Evolutionary conservation across 2,888 invertebrate species (phyloP).

Genomic region (Pherbina coryleti): DNA sequence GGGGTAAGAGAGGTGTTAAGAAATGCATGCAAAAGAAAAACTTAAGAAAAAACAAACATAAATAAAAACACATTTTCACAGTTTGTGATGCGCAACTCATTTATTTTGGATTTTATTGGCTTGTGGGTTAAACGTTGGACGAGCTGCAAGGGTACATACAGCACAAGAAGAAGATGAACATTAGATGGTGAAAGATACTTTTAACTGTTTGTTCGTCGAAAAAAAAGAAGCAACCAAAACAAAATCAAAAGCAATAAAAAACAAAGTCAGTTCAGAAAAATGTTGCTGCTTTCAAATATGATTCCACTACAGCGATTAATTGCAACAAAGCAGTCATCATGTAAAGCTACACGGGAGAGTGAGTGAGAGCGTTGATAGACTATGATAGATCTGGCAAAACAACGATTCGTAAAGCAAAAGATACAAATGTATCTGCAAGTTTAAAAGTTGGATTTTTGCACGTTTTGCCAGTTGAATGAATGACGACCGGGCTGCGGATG

Average conservation of each 20-base stretch:
- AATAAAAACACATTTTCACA: not conserved
- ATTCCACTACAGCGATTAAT: not conserved
- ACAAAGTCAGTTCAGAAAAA: not conserved
- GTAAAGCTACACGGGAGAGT: not conserved
- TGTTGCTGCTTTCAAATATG: not conserved
- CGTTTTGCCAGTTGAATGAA: not conserved
- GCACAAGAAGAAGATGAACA: no score
- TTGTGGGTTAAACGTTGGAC: slow-evolving; percentile 5
- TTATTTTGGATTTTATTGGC: slow-evolving; percentile 7
- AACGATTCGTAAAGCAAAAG: not conserved
- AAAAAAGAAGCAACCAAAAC: not conserved
- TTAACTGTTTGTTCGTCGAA: no score
- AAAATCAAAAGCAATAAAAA: not conserved
- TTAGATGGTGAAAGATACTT: not conserved
- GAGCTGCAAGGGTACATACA: no score
- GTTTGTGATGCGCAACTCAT: not conserved
- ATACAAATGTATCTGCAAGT: not conserved
- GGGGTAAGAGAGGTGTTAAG: not conserved
- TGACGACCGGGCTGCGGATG: not conserved
- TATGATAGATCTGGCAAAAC: not conserved
- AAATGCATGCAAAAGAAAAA: not conserved
- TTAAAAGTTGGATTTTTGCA: not conserved
- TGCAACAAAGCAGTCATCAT: not conserved
- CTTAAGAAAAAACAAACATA: not conserved
- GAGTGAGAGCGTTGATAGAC: not conserved